Conservation (phyloP, 1,140 invertebrate genomes). For the Fragariocoptes setiger region DNA sequence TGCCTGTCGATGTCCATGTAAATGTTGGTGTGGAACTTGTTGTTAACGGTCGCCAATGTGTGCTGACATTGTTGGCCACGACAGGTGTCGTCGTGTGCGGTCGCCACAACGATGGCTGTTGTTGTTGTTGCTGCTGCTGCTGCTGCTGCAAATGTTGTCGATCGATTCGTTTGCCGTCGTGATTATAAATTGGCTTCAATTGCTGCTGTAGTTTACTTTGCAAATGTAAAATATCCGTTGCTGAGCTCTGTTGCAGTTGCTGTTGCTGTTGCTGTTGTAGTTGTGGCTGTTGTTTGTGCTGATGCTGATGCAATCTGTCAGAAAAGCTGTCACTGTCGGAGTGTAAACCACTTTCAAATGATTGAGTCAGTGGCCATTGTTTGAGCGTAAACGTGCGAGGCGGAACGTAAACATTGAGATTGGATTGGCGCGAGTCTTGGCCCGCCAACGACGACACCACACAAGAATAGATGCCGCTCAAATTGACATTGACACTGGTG, state of each 20-base stretch:
- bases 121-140: background rate
- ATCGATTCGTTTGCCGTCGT: background rate
- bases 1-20: background rate
- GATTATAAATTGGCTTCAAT: too few relatives aligned
- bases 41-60: background rate
- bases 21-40: background rate
- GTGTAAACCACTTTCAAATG: background rate
- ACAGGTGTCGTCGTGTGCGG: too few relatives aligned
- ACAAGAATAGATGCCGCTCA: conserved; percentile 13
- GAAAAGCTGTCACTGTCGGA: background rate
- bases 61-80: too few relatives aligned
- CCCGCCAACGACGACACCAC: conserved; percentile 11
- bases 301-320: background rate
- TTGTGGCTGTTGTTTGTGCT: background rate
- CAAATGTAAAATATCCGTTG: background rate
- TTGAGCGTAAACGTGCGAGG: background rate
- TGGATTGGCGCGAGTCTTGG: conserved; percentile 9
- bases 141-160: background rate
- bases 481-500: background rate
- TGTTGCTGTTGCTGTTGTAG: background rate
- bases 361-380: background rate
- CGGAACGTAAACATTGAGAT: conserved; percentile 10
- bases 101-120: background rate
- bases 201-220: too few relatives aligned
- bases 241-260: background rate